phyloP scores from a whole-genome alignment of 2,797 vertebrate genomes.

The Spinus olivaceus region DNA sequence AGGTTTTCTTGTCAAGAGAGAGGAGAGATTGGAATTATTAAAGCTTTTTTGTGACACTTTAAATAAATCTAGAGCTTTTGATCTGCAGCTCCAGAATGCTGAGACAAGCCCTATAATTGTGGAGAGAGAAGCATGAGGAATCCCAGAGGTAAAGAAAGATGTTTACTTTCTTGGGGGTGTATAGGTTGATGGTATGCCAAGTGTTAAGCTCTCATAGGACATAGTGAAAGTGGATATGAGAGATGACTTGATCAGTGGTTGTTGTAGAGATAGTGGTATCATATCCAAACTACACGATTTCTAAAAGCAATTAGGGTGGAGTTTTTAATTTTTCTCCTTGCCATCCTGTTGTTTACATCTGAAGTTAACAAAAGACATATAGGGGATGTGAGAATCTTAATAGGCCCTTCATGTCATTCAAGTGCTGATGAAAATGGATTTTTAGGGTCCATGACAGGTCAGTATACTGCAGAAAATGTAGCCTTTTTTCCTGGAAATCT shows the following conservation, averaged over 20 bases:
- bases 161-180: neutral
- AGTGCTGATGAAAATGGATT: neutral
- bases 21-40: neutral
- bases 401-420: neutral
- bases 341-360: neutral
- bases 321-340: neutral
- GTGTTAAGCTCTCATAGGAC: neutral
- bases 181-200: neutral
- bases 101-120: neutral
- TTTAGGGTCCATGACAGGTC: neutral
- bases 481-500: neutral
- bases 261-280: neutral
- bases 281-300: neutral
- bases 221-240: neutral
- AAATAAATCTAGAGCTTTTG: neutral
- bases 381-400: neutral
- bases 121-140: neutral
- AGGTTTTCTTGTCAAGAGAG: neutral
- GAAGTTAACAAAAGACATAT: neutral
- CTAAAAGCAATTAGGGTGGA: neutral
- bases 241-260: neutral
- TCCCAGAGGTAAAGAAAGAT: neutral
- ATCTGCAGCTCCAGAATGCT: neutral
- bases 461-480: neutral
- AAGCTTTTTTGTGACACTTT: neutral